Conservation (phyloP, 2,888 invertebrate species). For the Acleris sparsana region DNA sequence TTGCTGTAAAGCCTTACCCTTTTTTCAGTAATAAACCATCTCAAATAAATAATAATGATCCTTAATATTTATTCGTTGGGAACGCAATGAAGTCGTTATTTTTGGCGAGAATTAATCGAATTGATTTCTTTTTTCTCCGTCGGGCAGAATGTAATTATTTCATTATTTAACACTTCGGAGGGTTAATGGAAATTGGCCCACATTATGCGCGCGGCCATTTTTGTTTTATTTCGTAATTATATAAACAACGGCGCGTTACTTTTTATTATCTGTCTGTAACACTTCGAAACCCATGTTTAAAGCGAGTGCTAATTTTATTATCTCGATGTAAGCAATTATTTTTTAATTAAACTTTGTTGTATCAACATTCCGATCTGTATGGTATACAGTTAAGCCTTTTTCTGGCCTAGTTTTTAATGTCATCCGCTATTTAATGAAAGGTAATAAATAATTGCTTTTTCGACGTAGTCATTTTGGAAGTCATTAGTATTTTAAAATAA, state of each 20-base stretch:
- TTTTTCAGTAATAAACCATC: conserved; percentile 50
- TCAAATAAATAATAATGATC: conserved; percentile 56
- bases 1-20: conserved; percentile 38
- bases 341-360: conserved; percentile 24
- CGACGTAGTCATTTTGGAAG: too few relatives aligned
- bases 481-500: too few relatives aligned
- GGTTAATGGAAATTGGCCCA: conserved; percentile 51
- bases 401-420: not conserved
- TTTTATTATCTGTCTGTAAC: conserved; percentile 4
- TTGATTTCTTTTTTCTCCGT: conserved; percentile 47
- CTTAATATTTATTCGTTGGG: conserved; percentile 51
- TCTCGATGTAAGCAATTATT: conserved; percentile 18
- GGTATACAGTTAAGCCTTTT: conserved; percentile 1
- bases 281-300: conserved; percentile 5
- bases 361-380: conserved; percentile 1
- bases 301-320: conserved; percentile 27
- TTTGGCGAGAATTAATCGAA: conserved; percentile 55
- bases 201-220: conserved; percentile 8
- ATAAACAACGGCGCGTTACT: conserved; percentile 14
- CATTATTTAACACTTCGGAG: conserved; percentile 56
- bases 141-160: conserved; percentile 57
- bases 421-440: not conserved
- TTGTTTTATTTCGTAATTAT: conserved; percentile 23
- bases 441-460: not conserved
- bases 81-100: conserved; percentile 50